Evolutionary conservation across 2,888 invertebrate genomes (phyloP), one percentile per base, ranked within the genome.

Genomic region (Nemapogon koenigi): DNA sequence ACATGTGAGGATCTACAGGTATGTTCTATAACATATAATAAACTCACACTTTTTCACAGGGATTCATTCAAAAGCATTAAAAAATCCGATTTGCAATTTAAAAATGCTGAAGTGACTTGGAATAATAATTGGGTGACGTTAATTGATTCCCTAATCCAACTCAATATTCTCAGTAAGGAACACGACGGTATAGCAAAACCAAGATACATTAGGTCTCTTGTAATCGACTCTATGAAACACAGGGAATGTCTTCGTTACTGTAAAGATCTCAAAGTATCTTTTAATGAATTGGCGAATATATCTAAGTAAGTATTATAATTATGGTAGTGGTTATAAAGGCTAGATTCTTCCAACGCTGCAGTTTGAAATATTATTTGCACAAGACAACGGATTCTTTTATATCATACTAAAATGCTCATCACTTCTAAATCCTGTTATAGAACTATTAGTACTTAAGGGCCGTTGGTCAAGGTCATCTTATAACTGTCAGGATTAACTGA

Each of bases 131-230:
- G 93, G 92, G 84, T 88, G 0, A 83, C 89, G 2, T 87, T 91
- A 48, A 75, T 94, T 49, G 94, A 94, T 59, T 87, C 88, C 0
- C 83, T 94, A 80, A 62, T 94, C 10, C 94, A 94, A 65, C 81
- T 90, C 41, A 79, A 83, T 36, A 76, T 87, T n/a, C 52, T 91
- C n/a, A 81, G 81, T 17, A 68, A 82, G 31, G 69, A 82, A 10
- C 70, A 83, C 1, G 80, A 86, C 35, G 75, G 82, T 1, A 67
- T 89, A 1, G 71, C 83, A 31, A 68, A 88, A 11, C 89, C 89
- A 1, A 84, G 83, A 0, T 50, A 49, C 3, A 56, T 69, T 2
- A 52, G 53, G 30, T 50, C 44, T 13, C 45, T 68, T 0, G 33
- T 36, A 13, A 62, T 70, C 16, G 49, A 67, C 40, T 54, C 52